Evolutionary conservation across 1,140 invertebrate genomes (phyloP).

Genomic region (Micrasema minimum): DNA sequence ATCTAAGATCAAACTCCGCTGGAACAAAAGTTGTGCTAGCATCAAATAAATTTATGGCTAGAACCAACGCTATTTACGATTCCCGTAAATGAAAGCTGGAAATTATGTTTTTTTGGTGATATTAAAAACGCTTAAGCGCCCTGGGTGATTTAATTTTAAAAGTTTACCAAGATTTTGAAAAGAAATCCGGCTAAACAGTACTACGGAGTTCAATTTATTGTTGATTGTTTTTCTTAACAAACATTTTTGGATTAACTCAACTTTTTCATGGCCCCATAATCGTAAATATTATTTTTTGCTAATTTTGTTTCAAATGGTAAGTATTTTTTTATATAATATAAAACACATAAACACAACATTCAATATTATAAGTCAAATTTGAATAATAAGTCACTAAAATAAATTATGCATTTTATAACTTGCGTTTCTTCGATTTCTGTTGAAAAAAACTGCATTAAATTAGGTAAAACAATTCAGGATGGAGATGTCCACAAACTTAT

Average conservation of each 20-base stretch:
- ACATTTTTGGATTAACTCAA: background rate
- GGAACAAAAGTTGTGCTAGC: constrained; percentile 41
- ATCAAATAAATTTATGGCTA: constrained; percentile 50
- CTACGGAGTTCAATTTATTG: background rate
- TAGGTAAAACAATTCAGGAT: too few relatives aligned
- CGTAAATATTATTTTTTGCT: background rate
- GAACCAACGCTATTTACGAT: constrained; percentile 47
- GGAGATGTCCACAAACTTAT: too few relatives aligned
- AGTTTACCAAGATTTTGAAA: constrained; percentile 1
- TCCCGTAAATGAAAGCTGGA: constrained; percentile 39
- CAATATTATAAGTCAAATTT: too few relatives aligned
- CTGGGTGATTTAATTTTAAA: constrained; percentile 12
- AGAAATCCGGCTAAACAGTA: background rate
- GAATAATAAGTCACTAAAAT: too few relatives aligned
- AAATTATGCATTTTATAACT: too few relatives aligned
- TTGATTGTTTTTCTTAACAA: background rate
- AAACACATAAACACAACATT: too few relatives aligned
- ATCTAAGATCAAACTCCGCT: constrained; percentile 33
- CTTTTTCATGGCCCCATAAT: background rate
- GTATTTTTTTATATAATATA: background rate
- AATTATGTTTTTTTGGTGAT: constrained; percentile 27
- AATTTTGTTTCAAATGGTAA: background rate
- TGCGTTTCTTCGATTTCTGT: too few relatives aligned
- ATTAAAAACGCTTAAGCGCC: constrained; percentile 32
- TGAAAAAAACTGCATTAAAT: too few relatives aligned